phyloP scores from a whole-genome alignment of 2,888 invertebrate species.

The Mythimna loreyi region DNA sequence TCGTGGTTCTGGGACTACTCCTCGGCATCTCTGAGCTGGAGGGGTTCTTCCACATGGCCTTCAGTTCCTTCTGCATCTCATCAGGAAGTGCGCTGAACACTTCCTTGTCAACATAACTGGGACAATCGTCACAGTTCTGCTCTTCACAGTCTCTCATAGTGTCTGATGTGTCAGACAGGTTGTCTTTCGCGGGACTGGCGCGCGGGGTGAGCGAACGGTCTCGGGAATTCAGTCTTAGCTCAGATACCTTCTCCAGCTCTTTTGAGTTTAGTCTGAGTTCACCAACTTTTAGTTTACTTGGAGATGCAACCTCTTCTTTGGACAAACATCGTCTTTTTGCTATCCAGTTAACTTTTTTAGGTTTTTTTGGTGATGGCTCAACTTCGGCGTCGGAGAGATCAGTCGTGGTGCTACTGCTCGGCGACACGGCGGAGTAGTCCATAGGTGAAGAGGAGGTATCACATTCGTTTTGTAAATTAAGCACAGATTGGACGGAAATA shows the following conservation, averaged over 20 bases:
- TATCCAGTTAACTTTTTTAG: constrained; percentile 89
- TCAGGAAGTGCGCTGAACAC: constrained; percentile 93
- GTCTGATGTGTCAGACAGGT: constrained; percentile 82
- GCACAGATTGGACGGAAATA: constrained; percentile 94
- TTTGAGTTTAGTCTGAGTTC: constrained; percentile 92
- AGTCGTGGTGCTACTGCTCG: constrained; percentile 88
- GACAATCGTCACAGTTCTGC: constrained; percentile 89
- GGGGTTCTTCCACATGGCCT: constrained; percentile 92
- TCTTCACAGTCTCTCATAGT: constrained; percentile 84
- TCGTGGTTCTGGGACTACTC: constrained; percentile 86
- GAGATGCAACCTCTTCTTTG: constrained; percentile 91
- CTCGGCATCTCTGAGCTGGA: constrained; percentile 83
- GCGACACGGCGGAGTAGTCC: constrained; percentile 88
- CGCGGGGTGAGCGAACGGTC: constrained; percentile 86
- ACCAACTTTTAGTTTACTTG: constrained; percentile 93
- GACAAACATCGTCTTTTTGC: constrained; percentile 87
- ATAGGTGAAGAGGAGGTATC: constrained; percentile 86
- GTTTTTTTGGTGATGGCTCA: constrained; percentile 95
- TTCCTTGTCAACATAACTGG: constrained; percentile 92
- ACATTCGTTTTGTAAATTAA: constrained; percentile 91
- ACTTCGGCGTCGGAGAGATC: constrained; percentile 93
- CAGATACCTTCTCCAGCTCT: constrained; percentile 90
- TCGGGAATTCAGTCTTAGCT: constrained; percentile 85
- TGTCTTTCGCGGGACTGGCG: constrained; percentile 87
- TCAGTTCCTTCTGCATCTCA: constrained; percentile 94